These are phyloP conservation scores for Erynnis tages DNA, from an alignment of 2,888 invertebrate species.

Conservation along the genomic window DNA sequence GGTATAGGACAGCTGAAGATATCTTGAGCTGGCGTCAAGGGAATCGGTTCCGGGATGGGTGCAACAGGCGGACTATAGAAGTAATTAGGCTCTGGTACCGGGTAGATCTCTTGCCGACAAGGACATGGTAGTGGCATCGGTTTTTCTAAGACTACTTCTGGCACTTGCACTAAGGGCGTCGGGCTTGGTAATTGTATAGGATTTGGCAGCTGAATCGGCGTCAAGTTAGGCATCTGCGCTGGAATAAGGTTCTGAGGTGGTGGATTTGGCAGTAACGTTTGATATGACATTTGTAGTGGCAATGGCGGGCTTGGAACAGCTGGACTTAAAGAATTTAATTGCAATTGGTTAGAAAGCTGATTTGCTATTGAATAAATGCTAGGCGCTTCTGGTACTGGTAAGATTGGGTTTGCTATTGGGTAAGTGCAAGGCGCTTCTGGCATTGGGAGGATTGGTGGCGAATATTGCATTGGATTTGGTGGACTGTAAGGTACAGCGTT, in stretches of 20 bases:
- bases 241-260: background rate
- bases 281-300: too few relatives aligned
- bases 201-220: background rate
- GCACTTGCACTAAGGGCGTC: background rate
- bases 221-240: background rate
- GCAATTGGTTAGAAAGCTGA: too few relatives aligned
- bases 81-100: background rate
- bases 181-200: background rate
- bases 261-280: background rate
- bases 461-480: background rate
- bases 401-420: too few relatives aligned
- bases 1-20: slow-evolving; percentile 7
- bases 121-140: too few relatives aligned
- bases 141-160: slow-evolving; percentile 1
- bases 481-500: background rate
- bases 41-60: background rate
- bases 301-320: too few relatives aligned
- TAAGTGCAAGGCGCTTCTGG: background rate
- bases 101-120: slow-evolving; percentile 1
- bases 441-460: background rate
- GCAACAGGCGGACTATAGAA: background rate
- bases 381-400: background rate
- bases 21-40: slow-evolving; percentile 9
- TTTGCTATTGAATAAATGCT: background rate
- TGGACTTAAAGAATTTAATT: too few relatives aligned